Percentiles rank a stretch among this genome's conserved stretches.
Evolutionary conservation across 2,113 vertebrate genomes (phyloP).

Genomic region (Glareola pratincola): DNA sequence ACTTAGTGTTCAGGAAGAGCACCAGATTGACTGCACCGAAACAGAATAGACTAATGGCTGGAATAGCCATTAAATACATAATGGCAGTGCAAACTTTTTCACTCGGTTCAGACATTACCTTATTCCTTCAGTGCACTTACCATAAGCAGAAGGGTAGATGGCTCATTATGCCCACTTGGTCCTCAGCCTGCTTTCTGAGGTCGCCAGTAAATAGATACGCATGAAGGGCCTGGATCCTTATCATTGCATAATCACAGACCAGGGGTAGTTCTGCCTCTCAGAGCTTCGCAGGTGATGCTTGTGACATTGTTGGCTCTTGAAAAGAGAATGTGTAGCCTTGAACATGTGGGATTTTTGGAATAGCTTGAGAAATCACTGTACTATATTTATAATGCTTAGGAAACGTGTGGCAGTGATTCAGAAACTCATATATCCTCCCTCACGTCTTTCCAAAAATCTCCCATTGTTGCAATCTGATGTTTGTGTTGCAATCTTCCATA

Average conservation of each 20-base stretch:
- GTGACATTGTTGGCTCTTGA: background rate
- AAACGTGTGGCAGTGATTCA: background rate
- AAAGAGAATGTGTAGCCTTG: background rate
- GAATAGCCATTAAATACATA: constrained; percentile 2
- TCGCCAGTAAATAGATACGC: background rate
- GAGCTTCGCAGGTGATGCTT: background rate
- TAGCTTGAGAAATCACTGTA: background rate
- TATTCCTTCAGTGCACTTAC: background rate
- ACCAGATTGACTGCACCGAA: background rate
- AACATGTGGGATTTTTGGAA: background rate
- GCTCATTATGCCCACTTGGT: background rate
- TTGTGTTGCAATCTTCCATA: background rate
- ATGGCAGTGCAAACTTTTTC: constrained; percentile 30
- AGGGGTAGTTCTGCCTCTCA: background rate
- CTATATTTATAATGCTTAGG: background rate
- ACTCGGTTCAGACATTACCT: background rate
- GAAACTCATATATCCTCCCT: background rate
- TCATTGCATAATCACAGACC: constrained; percentile 30
- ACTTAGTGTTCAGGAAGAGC: background rate
- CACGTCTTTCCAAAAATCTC: background rate
- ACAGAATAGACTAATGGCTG: background rate
- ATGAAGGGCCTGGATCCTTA: background rate
- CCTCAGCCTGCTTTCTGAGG: background rate
- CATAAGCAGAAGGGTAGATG: background rate
- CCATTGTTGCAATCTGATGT: background rate